Evolutionary conservation across 1,140 invertebrate genomes (phyloP), one percentile per base, ranked within the genome.

Genomic region (Ladona fulva): DNA sequence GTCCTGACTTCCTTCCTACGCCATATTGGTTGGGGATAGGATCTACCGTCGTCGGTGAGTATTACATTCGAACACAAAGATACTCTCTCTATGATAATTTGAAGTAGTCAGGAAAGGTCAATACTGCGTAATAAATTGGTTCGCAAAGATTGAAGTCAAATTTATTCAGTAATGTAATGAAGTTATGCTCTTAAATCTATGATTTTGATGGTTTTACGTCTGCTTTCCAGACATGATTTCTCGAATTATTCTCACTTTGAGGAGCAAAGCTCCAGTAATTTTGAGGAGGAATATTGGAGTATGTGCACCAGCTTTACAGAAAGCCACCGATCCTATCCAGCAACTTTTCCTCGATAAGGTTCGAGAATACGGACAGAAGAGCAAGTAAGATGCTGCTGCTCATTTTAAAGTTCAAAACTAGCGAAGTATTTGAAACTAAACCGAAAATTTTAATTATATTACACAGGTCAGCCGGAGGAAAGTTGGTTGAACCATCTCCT

Each of bases 291-390:
- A 66, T 66, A 66, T 66, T 19, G 52, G 52, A 66, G n/a, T 66
- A 66, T 66, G 52, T 66, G 52, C 52, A 3, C 91, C 92, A 24
- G 89, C 85, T 29, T 83, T 93, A 76, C 90, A 92, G 82, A 92
- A 93, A 83, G 91, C 90, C 6, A 86, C 87, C 6, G 96, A 98
- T 85, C 95, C 96, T 8, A 96, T 98, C 83, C 96, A 98, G 83
- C 92, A 97, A 85, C 84, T 98, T 25, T 98, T 98, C 84, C 81
- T 97, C 66, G 94, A 97, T 77, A 97, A 97, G 90, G 90, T 98
- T 80, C 90, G 90, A 76, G 96, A 97, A 86, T 98, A 96, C 86
- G 94, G 91, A 81, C 86, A 91, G 22, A 93, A 93, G 82, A 90
- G 87, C 82, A 85, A 86, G 92, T 93, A 89, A 87, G 88, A 86